A percentile compares a stretch with the other conserved stretches of the same genome.
Evolutionary conservation across 2,888 invertebrate genomes (phyloP).

Genomic region (Druceiella hillmani): DNA sequence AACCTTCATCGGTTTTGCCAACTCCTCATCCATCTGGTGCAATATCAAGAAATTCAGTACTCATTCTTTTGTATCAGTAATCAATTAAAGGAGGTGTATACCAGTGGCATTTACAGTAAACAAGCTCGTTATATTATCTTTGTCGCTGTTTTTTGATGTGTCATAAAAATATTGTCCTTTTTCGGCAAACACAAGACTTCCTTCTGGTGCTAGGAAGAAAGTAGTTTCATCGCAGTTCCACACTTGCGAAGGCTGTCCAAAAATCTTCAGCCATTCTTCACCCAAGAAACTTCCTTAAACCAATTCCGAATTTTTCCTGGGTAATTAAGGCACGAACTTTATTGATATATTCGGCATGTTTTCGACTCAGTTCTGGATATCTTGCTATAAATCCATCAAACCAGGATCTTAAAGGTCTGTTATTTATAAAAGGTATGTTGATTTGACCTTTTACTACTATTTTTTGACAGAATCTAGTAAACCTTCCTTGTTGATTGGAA

Average conservation of each 20-base stretch:
- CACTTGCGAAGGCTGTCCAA: slow-evolving; percentile 7
- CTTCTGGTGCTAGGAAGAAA: slow-evolving; percentile 20
- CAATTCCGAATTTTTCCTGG: slow-evolving; percentile 17
- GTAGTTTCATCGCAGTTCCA: slow-evolving; percentile 16
- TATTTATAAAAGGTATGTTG: slow-evolving; percentile 22
- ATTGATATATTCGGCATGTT: slow-evolving; percentile 24
- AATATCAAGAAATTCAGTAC: slow-evolving; percentile 14
- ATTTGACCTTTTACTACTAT: slow-evolving; percentile 20
- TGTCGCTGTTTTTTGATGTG: slow-evolving; percentile 14
- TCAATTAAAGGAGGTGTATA: slow-evolving; percentile 20
- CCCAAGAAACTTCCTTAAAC: not conserved
- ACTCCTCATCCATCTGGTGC: slow-evolving; percentile 27
- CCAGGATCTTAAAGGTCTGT: slow-evolving; percentile 21
- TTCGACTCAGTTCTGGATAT: slow-evolving; percentile 21
- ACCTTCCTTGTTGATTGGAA: slow-evolving; percentile 23
- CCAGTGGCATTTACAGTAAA: slow-evolving; percentile 15
- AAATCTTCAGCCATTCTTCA: slow-evolving; percentile 10
- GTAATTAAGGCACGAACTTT: slow-evolving; percentile 23
- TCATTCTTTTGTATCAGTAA: slow-evolving; percentile 19
- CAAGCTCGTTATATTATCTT: slow-evolving; percentile 16
- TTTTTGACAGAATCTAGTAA: slow-evolving; percentile 21
- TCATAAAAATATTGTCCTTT: slow-evolving; percentile 14
- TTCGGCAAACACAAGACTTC: slow-evolving; percentile 15
- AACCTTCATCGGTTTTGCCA: slow-evolving; percentile 33
- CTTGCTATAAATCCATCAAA: slow-evolving; percentile 21